Evolutionary conservation across 64 coral and sea anemone species (phyloP), one percentile per base, ranked within the genome.

Genomic region (Stichodactyla mertensii): DNA sequence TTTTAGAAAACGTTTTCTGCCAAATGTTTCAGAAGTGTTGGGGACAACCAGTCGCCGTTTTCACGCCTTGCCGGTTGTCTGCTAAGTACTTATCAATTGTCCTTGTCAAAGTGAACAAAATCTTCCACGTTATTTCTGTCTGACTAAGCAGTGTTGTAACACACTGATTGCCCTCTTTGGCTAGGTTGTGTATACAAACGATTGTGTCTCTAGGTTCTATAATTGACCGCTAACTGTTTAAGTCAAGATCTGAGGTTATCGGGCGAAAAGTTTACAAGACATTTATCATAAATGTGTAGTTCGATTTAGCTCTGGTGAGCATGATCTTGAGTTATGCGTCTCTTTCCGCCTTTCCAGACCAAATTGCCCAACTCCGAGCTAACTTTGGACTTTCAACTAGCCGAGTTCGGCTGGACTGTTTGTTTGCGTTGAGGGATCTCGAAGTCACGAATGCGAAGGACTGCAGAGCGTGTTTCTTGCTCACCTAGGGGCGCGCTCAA

Each of bases 161-260:
- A 74, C 24, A 26, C 16, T 13, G 69, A 31, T 81, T 81, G 78
- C 78, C 78, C 78, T 81, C 53, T 53, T 81, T 81, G 52, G 36
- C 19, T 23, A 74, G 53, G 78, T 81, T 81, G 53, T 81, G 78
- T 81, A 81, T 81, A 55, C 53, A 53, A 55, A 81, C 78, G 53
- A 81, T 81, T 81, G 78, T 81, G 16, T 55, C 78, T 22, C 78
- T 54, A 79, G 15, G 77, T 79, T 51, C 51, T 31, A 51, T 79
- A 81, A 81, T 81, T 81, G 78, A 81, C 78, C 78, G 78, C 53
- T 81, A 81, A 81, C 15, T 55, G 52, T 81, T 81, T 81, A 81
- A 81, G 78, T 81, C 78, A 81, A 81, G 78, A 52, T 81, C 53
- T 10, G 53, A 55, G 78, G 78, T 81, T 81, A 81, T 81, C 78